A percentile compares a stretch with the other conserved stretches of the same genome.
Conservation (phyloP, 2,888 invertebrate species). For the Caradrina clavipalpis region DNA sequence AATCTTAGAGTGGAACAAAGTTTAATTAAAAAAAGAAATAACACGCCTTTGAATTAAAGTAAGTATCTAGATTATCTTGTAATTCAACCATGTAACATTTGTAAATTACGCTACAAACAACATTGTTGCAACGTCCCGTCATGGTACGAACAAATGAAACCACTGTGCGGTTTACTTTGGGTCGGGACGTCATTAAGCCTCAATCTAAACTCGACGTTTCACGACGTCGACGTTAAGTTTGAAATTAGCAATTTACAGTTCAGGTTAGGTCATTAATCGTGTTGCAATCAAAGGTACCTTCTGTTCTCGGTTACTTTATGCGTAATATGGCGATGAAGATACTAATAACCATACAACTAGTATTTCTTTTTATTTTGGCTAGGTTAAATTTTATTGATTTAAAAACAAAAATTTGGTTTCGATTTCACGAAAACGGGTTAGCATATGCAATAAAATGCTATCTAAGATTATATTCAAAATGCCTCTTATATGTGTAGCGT, state of each 20-base stretch:
- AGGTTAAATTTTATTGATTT: background rate
- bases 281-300: slow-evolving; percentile 18
- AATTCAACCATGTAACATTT: background rate
- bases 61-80: background rate
- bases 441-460: too few relatives aligned
- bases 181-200: slow-evolving; percentile 34
- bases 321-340: background rate
- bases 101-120: slow-evolving; percentile 2
- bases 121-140: slow-evolving; percentile 31
- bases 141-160: slow-evolving; percentile 45
- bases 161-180: slow-evolving; percentile 42
- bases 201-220: slow-evolving; percentile 26
- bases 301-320: background rate
- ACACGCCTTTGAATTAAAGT: too few relatives aligned
- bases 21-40: too few relatives aligned
- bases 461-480: too few relatives aligned
- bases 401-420: too few relatives aligned
- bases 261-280: slow-evolving; percentile 25
- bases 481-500: too few relatives aligned
- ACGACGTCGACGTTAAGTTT: slow-evolving; percentile 22
- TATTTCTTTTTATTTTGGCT: too few relatives aligned
- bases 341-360: background rate
- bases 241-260: slow-evolving; percentile 48
- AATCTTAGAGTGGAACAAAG: too few relatives aligned
- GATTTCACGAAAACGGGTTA: too few relatives aligned